Conservation (phyloP, 2,888 invertebrate species). For the Aphodius granarius region DNA sequence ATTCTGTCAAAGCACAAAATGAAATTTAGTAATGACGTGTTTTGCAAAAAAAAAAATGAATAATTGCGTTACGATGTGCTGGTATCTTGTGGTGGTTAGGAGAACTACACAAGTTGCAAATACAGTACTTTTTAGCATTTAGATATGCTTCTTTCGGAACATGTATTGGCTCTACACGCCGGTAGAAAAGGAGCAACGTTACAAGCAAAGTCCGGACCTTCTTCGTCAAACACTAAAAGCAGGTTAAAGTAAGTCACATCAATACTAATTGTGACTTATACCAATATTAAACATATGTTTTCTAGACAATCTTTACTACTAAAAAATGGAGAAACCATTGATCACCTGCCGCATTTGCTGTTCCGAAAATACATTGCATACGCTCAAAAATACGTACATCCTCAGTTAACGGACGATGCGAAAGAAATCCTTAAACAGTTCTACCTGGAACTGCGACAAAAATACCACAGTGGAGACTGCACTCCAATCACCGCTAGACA, state of each 20-base stretch:
- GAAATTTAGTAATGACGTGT: no score
- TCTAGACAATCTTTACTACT: constrained; percentile 64
- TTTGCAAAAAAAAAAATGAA: no score
- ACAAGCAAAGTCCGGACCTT: background rate
- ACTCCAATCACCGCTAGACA: constrained; percentile 88
- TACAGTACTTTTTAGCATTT: constrained; percentile 66
- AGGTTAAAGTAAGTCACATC: constrained; percentile 16
- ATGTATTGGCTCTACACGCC: constrained; percentile 78
- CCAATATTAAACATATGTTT: constrained; percentile 28
- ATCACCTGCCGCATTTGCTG: constrained; percentile 73
- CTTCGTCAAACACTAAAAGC: background rate
- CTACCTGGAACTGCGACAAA: constrained; percentile 76
- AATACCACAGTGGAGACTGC: constrained; percentile 64
- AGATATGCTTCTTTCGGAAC: constrained; percentile 77
- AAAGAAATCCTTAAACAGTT: constrained; percentile 72
- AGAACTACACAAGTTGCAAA: no score
- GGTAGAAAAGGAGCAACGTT: constrained; percentile 42
- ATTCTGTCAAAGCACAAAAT: no score
- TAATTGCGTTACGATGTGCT: no score
- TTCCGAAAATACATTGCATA: constrained; percentile 92
- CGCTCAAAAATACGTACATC: constrained; percentile 84
- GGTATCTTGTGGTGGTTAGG: no score
- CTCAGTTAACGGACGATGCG: constrained; percentile 74
- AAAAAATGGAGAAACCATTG: constrained; percentile 63
- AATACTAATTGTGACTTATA: background rate